Percentiles rank a stretch among this genome's conserved stretches.
Evolutionary conservation across 2,797 vertebrate species (phyloP).

Genomic region (Spinibarbus caldwelli): DNA sequence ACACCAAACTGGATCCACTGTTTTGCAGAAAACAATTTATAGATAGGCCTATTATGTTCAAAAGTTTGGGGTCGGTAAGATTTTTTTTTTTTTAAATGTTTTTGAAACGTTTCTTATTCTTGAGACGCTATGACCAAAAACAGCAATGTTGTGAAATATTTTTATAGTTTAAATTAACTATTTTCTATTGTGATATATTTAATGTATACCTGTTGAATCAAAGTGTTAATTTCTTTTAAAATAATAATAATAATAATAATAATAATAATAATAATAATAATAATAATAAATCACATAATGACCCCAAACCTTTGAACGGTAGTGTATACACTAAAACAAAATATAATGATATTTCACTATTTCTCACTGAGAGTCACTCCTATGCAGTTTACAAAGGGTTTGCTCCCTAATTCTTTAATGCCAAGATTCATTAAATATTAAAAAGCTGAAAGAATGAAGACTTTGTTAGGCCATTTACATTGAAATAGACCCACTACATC

Average conservation of each 20-base stretch:
- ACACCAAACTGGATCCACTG: not conserved
- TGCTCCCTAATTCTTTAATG: slow-evolving; percentile 20
- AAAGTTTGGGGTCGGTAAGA: not conserved
- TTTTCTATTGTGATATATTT: not conserved
- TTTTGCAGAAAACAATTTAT: not conserved
- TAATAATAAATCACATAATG: not conserved
- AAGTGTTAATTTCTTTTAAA: not conserved
- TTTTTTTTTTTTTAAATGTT: not conserved
- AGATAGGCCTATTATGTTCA: not conserved
- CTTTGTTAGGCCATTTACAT: slow-evolving; percentile 12
- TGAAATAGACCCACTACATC: not conserved
- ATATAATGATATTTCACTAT: not conserved
- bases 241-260: not conserved
- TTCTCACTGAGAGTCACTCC: not conserved
- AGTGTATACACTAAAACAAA: not conserved
- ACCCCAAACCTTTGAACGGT: not conserved
- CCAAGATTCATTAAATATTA: slow-evolving; percentile 12
- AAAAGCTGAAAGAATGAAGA: not conserved
- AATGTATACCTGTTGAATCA: not conserved
- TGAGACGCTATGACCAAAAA: not conserved
- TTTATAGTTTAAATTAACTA: not conserved
- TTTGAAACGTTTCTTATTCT: not conserved
- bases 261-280: not conserved
- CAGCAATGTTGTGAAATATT: not conserved
- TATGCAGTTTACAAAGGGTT: not conserved